These are phyloP conservation scores for Candidula unifasciata DNA, from an alignment of 2,888 invertebrate genomes.

Conservation along the genomic window DNA sequence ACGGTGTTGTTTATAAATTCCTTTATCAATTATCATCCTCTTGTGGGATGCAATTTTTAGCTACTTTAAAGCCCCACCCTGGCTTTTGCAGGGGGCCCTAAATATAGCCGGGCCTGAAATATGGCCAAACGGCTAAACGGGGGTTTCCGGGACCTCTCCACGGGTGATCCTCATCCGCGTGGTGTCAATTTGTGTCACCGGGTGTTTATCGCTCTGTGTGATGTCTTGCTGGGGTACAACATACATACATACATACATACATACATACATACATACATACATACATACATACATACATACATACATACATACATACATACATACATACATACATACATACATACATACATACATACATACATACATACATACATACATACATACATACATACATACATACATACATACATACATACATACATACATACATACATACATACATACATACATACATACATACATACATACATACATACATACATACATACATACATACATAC, in stretches of 20 bases:
- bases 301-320: conserved; percentile 10
- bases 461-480: background rate
- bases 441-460: background rate
- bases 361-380: conserved; percentile 4
- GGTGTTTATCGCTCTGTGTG: too few species aligned
- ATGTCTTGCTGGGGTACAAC: background rate
- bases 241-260: too few species aligned
- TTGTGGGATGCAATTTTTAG: too few species aligned
- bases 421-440: background rate
- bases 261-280: conserved; percentile 13
- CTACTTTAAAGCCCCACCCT: too few species aligned
- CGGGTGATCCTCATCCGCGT: too few species aligned
- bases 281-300: conserved; percentile 13
- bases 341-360: conserved; percentile 13
- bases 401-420: background rate
- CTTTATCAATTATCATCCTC: too few species aligned
- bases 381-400: conserved; percentile 3
- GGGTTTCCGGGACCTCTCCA: too few species aligned
- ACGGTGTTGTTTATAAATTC: too few species aligned
- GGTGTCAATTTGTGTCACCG: too few species aligned
- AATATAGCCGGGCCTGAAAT: too few species aligned
- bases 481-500: background rate
- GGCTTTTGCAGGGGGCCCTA: too few species aligned
- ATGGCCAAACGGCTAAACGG: too few species aligned
- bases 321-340: conserved; percentile 2